Conservation (phyloP, 1,140 invertebrate genomes). For the Sitobion miscanthi region DNA sequence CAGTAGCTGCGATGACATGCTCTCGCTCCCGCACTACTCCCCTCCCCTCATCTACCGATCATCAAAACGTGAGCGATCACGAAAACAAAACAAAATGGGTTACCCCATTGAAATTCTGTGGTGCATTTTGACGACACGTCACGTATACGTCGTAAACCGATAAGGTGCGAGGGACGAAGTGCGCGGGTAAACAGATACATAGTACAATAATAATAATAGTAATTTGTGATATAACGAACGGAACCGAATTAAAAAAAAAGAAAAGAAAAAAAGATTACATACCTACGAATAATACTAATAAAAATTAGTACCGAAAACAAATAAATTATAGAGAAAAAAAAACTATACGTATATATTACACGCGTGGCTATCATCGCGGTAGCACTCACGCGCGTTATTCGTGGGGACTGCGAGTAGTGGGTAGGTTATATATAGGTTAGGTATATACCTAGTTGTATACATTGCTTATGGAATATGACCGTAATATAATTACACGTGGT, state of each 20-base stretch:
- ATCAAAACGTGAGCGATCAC: conserved; percentile 4
- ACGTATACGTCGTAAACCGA: background rate
- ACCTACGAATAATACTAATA: too few relatives aligned
- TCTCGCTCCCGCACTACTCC: too few relatives aligned
- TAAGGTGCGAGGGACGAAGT: background rate
- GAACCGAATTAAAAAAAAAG: background rate
- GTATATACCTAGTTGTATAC: background rate
- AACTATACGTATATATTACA: background rate
- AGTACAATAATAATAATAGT: background rate
- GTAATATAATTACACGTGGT: background rate
- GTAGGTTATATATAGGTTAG: too few relatives aligned
- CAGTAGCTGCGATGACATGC: background rate
- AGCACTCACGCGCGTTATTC: background rate
- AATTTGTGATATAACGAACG: background rate
- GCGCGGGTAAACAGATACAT: background rate
- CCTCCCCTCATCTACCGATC: background rate
- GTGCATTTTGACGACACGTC: background rate
- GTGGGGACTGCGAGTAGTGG: background rate
- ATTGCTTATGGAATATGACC: background rate
- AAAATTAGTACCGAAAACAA: background rate
- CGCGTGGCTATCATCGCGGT: background rate
- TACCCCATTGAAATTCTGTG: background rate
- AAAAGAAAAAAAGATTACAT: background rate
- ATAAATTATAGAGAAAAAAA: background rate
- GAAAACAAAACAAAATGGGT: background rate